Evolutionary conservation across 2,113 vertebrate species (phyloP).

Genomic region (Dermatemys mawii): DNA sequence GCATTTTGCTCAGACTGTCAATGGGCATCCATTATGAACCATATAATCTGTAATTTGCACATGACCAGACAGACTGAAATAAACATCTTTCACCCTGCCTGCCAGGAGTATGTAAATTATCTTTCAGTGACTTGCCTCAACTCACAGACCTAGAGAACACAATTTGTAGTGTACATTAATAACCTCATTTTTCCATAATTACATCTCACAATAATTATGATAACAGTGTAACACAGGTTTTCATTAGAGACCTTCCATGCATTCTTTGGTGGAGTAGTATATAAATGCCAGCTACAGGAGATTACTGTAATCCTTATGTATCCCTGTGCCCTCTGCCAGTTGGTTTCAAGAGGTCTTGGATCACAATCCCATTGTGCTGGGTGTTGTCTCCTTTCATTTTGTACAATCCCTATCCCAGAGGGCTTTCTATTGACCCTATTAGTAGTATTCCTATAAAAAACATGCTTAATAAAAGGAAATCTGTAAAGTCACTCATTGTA

Average conservation of each 20-base stretch:
- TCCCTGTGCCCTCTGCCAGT: neutral
- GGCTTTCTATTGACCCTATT: neutral
- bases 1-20: neutral
- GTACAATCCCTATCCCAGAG: neutral
- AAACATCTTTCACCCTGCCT: neutral
- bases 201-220: neutral
- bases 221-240: neutral
- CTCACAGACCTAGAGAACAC: neutral
- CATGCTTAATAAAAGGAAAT: neutral
- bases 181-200: neutral
- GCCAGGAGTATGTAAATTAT: neutral
- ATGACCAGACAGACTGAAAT: neutral
- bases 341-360: neutral
- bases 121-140: neutral
- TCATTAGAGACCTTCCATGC: neutral
- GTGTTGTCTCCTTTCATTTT: neutral
- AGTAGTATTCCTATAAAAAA: neutral
- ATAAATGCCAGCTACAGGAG: neutral
- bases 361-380: neutral
- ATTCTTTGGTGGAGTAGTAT: neutral
- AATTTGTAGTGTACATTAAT: neutral
- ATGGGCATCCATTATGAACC: neutral
- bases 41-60: neutral
- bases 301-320: neutral
- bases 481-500: neutral